Conservation (phyloP, 2,797 vertebrate genomes). For the Protonibea diacanthus region DNA sequence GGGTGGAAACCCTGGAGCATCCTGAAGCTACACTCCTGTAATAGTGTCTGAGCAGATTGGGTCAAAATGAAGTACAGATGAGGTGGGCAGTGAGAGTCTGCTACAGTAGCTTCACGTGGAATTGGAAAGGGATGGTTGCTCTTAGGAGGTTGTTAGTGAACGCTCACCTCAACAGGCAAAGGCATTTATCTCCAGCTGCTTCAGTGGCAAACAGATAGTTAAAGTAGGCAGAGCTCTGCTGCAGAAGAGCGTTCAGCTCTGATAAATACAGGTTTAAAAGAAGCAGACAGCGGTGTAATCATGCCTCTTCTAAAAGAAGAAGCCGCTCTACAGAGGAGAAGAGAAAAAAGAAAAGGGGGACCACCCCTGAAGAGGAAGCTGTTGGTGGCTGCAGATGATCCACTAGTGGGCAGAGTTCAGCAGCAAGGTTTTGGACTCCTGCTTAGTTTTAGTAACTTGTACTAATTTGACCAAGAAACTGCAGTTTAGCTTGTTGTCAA, state of each 20-base stretch:
- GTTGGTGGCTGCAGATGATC: background rate
- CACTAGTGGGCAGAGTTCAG: constrained; percentile 41
- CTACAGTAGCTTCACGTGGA: background rate
- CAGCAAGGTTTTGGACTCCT: background rate
- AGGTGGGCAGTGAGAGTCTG: background rate
- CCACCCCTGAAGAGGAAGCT: background rate
- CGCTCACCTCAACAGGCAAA: background rate
- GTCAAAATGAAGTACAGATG: background rate
- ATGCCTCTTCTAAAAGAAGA: background rate
- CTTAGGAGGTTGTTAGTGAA: background rate
- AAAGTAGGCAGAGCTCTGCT: background rate
- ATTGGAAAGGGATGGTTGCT: background rate
- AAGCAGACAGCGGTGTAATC: background rate
- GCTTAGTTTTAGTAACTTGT: background rate
- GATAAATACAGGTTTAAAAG: background rate
- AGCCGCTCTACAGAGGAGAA: background rate
- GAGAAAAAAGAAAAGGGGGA: background rate
- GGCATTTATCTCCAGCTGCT: background rate
- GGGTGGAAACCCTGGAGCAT: background rate
- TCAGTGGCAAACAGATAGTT: too few relatives aligned
- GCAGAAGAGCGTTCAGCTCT: background rate
- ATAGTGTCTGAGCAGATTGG: background rate
- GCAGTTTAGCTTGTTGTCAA: background rate
- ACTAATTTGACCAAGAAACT: background rate
- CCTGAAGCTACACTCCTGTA: background rate